Conservation (phyloP, 2,113 vertebrate genomes). For the Cercocebus atys region DNA sequence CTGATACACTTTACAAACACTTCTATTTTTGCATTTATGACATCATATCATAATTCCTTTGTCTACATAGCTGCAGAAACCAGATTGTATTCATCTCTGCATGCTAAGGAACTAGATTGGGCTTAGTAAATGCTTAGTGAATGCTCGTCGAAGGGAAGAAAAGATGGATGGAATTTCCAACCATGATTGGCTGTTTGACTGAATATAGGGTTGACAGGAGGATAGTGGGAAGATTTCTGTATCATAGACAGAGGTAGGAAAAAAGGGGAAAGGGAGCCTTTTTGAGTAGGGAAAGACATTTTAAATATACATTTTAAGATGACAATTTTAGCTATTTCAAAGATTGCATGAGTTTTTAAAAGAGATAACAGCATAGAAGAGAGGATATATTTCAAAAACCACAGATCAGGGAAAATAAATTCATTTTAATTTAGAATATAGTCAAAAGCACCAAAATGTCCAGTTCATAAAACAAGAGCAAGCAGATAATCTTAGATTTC, state of each 20-base stretch:
- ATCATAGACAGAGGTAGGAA: not conserved
- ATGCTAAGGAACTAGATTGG: not conserved
- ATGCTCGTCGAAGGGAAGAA: too few relatives aligned
- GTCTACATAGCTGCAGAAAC: not conserved
- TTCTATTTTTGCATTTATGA: not conserved
- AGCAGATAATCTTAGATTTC: not conserved
- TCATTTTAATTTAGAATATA: not conserved
- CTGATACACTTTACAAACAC: not conserved
- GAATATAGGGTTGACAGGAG: not conserved
- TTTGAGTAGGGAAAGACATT: not conserved
- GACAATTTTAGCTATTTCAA: not conserved
- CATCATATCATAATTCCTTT: not conserved
- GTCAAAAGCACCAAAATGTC: not conserved
- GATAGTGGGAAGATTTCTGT: not conserved
- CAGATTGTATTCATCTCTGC: not conserved
- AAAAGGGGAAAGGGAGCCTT: not conserved
- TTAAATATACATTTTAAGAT: not conserved
- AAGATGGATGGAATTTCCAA: not conserved
- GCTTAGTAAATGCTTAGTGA: not conserved
- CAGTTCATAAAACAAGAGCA: not conserved
- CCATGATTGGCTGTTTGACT: not conserved
- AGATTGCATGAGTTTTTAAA: not conserved
- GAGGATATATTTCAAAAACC: not conserved
- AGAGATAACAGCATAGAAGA: not conserved
- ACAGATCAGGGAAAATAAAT: not conserved